Evolutionary conservation across 2,113 vertebrate species (phyloP).

Genomic region (Ceyx cyanopectus): DNA sequence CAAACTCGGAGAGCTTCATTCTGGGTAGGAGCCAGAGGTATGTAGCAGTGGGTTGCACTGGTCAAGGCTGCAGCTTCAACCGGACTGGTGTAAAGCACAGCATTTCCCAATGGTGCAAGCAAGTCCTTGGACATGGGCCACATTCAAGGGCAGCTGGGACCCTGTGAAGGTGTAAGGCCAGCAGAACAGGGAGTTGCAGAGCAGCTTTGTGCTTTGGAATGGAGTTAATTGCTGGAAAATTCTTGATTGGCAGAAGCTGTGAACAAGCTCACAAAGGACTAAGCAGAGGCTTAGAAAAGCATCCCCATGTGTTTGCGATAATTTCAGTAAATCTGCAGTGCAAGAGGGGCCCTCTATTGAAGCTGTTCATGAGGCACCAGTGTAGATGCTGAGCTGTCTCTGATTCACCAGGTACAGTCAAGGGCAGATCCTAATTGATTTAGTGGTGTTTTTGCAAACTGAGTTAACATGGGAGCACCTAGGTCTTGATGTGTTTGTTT

Average conservation of each 20-base stretch:
- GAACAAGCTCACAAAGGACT: not conserved
- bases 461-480: not conserved
- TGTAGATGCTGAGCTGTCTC: not conserved
- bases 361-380: not conserved
- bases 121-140: not conserved
- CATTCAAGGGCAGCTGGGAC: rapidly evolving
- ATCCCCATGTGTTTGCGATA: not conserved
- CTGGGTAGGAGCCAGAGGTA: not conserved
- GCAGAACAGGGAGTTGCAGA: not conserved
- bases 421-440: not conserved
- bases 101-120: not conserved
- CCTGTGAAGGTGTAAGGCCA: not conserved
- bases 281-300: not conserved
- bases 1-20: not conserved
- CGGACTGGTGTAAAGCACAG: not conserved
- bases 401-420: not conserved
- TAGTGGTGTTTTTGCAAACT: not conserved
- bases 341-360: not conserved
- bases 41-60: rapidly evolving
- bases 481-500: not conserved
- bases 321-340: not conserved
- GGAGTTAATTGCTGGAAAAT: not conserved
- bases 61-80: not conserved
- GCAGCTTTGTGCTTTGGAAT: not conserved
- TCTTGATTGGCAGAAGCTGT: not conserved